Evolutionary conservation across 2,113 vertebrate genomes (phyloP), one percentile per base, ranked within the genome.

Genomic region (Xenus cinereus): DNA sequence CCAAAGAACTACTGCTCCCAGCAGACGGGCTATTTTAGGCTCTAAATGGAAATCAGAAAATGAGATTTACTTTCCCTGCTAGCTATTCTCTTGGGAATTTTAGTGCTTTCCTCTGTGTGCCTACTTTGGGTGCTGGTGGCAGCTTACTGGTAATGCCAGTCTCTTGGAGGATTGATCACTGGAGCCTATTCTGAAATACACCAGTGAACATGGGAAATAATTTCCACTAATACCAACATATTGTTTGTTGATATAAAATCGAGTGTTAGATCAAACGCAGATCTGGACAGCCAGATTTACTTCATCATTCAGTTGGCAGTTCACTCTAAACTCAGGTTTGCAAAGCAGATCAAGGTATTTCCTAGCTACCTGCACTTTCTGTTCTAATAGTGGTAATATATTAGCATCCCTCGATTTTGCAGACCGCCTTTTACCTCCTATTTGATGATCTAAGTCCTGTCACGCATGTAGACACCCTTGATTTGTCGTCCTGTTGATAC

Each of bases 21-120:
- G 91, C 84, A 95, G 76, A 81, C 60, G 67, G 76, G 39, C 35
- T 87, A 59, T 67, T 91, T 89, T 54, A 24, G 51, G 35, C 60
- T 92, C 79, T 35, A 93, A 87, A 81, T 87, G 60, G 46, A 84
- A 89, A 84, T 74, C 69, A 89, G 80, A 89, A 92, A 74, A 78
- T 8, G 6, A 56, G 33, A 72, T 91, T 87, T 90, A 71, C 37
- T 78, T 80, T 56, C 21, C 30, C 54, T 87, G 33, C 27, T 71
- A 35, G n/a, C 56, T 64, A 16, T 87, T 92, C 83, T 88, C 53
- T 24, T 63, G 68, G 27, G 72, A 89, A 39, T 94, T 67, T 32
- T 39, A 68, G 45, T 57, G 37, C 35, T 77, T 77, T 78, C 28
- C 60, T 63, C 72, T 59, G 32, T 69, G 54, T 41, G 62, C 5